Percentiles rank a stretch among this genome's conserved stretches.
These are phyloP conservation scores for Melitaea cinxia DNA, from an alignment of 1,140 invertebrate genomes.

Conservation along the genomic window DNA sequence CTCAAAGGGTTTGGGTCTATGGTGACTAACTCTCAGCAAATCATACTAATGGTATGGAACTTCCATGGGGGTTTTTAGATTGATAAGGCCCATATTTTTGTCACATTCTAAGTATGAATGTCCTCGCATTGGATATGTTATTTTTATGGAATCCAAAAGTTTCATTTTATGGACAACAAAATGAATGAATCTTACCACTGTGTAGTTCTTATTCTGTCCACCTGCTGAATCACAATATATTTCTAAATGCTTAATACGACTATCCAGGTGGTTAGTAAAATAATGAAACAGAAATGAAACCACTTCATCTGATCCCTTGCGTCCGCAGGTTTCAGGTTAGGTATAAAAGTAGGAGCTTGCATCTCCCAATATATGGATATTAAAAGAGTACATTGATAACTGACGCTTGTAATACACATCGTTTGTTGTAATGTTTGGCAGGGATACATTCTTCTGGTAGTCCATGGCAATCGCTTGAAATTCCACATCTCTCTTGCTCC, in stretches of 20 bases:
- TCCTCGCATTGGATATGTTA: background rate
- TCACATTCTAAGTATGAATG: background rate
- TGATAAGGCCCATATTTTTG: background rate
- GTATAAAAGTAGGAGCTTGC: background rate
- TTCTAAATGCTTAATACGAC: background rate
- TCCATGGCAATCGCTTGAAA: background rate
- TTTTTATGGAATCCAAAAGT: background rate
- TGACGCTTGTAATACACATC: background rate
- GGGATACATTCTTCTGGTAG: background rate
- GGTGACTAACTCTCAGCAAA: background rate
- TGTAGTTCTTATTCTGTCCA: background rate
- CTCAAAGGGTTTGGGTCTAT: constrained; percentile 12
- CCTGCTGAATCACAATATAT: background rate
- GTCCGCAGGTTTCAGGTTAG: background rate
- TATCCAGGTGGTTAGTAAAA: background rate
- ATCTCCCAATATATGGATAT: background rate
- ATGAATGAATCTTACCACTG: background rate
- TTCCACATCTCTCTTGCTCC: background rate
- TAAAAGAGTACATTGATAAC: background rate
- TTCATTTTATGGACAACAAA: background rate
- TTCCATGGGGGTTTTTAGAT: background rate
- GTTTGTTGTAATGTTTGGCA: background rate
- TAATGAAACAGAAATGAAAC: background rate
- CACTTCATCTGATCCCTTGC: background rate
- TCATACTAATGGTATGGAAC: constrained; percentile 12